Evolutionary conservation across 2,888 invertebrate species (phyloP).

Genomic region (Villa cingulata): DNA sequence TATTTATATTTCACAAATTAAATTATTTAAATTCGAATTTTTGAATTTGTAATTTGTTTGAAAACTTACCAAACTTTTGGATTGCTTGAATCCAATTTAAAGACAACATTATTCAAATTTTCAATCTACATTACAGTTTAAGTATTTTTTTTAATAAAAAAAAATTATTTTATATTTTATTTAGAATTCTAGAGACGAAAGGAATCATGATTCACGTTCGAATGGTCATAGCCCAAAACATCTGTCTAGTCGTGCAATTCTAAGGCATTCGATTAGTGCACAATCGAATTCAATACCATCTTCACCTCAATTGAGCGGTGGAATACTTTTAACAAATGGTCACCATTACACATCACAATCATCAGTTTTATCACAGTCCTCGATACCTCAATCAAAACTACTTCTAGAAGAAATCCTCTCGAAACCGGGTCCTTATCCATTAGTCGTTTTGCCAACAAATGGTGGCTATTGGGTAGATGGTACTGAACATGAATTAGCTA

Average conservation of each 20-base stretch:
- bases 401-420: constrained; percentile 53
- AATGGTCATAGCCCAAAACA: constrained; percentile 23
- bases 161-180: too few relatives aligned
- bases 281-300: constrained; percentile 34
- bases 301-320: constrained; percentile 34
- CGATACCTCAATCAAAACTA: constrained; percentile 44
- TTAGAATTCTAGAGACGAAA: constrained; percentile 38
- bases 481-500: constrained; percentile 46
- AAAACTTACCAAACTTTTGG: too few relatives aligned
- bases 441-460: constrained; percentile 70
- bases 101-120: too few relatives aligned
- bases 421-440: constrained; percentile 50
- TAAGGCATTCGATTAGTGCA: constrained; percentile 33
- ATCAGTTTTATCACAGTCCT: constrained; percentile 35
- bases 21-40: too few relatives aligned
- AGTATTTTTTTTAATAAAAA: too few relatives aligned
- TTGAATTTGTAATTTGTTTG: too few relatives aligned
- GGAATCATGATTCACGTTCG: constrained; percentile 23
- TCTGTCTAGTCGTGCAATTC: constrained; percentile 27
- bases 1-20: too few relatives aligned
- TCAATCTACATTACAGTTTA: too few relatives aligned
- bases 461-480: constrained; percentile 96
- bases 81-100: too few relatives aligned
- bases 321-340: constrained; percentile 21
- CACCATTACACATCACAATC: constrained; percentile 35